Evolutionary conservation across 2,888 invertebrate genomes (phyloP), one percentile per base, ranked within the genome.

Genomic region (Disparrhopalites patrizii): DNA sequence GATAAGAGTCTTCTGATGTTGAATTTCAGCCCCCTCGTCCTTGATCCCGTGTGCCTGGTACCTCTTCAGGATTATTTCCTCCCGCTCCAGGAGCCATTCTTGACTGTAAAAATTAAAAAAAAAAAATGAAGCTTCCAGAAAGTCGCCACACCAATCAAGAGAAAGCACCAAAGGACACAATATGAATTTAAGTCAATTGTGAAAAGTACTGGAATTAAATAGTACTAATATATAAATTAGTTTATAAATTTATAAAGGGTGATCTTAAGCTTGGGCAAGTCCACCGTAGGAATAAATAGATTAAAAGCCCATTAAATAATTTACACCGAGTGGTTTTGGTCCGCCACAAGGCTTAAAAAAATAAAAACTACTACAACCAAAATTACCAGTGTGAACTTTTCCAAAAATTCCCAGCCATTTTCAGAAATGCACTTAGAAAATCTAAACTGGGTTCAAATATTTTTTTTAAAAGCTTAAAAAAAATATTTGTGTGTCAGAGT

Each of bases 391-490:
- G 47, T 7, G 47, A 47, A 20, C 47, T 47, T 23, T 47, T 47
- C 47, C 47, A 47, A 20, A 47, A 47, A 13, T 47, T 47, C 5
- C 47, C 47, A 47, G 47, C 47, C 47, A 47, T 47, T 3, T 47
- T n/a, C n/a, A n/a, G n/a, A n/a, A n/a, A n/a, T n/a, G n/a, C n/a
- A n/a, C n/a, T n/a, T n/a, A n/a, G n/a, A n/a, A n/a, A n/a, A n/a
- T n/a, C n/a, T n/a, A n/a, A n/a, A n/a, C n/a, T n/a, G n/a, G n/a
- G n/a, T n/a, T n/a, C n/a, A n/a, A n/a, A n/a, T n/a, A n/a, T n/a
- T n/a, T n/a, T n/a, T n/a, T n/a, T n/a, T n/a, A n/a, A n/a, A n/a
- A n/a, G n/a, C n/a, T n/a, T n/a, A n/a, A n/a, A n/a, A n/a, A n/a
- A n/a, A n/a, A n/a, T n/a, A n/a, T n/a, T n/a, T n/a, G n/a, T n/a